Conservation (phyloP, 2,797 vertebrate species). For the Acanthornis magna region DNA sequence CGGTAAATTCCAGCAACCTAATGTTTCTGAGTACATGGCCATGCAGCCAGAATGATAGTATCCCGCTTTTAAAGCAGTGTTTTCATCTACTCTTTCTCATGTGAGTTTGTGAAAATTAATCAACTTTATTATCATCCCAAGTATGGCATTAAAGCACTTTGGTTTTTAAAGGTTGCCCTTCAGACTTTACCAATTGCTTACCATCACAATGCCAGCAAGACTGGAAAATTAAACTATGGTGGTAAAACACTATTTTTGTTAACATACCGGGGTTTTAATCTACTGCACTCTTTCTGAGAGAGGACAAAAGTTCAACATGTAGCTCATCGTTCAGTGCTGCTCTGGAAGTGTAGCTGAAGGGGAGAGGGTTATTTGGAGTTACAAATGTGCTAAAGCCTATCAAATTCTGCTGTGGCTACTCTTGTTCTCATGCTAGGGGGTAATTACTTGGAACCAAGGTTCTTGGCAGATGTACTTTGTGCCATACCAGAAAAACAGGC, state of each 20-base stretch:
- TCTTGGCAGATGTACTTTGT: neutral
- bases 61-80: neutral
- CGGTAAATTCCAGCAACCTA: conserved; percentile 39
- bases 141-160: neutral
- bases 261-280: neutral
- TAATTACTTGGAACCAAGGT: neutral
- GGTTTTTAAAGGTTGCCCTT: neutral
- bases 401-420: neutral
- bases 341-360: neutral
- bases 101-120: neutral
- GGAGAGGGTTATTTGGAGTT: neutral
- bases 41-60: neutral
- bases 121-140: neutral
- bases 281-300: neutral
- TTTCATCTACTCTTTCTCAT: neutral
- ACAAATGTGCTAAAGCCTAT: neutral
- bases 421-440: neutral
- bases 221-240: neutral
- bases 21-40: neutral
- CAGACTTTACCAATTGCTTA: neutral
- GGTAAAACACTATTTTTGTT: neutral
- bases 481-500: conserved; percentile 31
- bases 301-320: neutral
- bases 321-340: neutral
- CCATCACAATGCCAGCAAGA: neutral